These are phyloP conservation scores for Ephialtes manifestator DNA, from an alignment of 2,888 invertebrate genomes.

Conservation along the genomic window DNA sequence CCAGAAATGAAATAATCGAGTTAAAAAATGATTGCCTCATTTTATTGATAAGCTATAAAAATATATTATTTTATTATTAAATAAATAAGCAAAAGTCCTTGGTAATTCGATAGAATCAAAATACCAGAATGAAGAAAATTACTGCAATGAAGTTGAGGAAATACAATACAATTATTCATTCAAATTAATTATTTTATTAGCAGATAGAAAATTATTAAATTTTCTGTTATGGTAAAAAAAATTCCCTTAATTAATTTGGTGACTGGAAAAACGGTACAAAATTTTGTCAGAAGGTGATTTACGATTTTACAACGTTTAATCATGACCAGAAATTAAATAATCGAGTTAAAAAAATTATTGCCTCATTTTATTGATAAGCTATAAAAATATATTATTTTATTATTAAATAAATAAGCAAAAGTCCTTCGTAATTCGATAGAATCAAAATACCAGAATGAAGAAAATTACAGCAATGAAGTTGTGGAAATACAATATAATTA, in stretches of 20 bases:
- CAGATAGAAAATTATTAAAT: neutral
- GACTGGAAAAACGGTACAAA: no score
- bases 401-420: neutral
- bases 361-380: no score
- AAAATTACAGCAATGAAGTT: neutral
- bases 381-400: no score
- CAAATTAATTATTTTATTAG: neutral
- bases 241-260: no score
- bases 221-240: no score
- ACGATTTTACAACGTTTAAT: no score
- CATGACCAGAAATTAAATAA: neutral
- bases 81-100: neutral
- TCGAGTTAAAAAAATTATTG: neutral
- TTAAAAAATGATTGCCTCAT: neutral
- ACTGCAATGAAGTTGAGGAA: neutral
- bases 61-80: no score
- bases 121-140: neutral
- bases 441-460: neutral
- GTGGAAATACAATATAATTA: neutral
- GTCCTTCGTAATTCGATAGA: constrained; percentile 32
- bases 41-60: no score
- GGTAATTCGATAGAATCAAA: constrained; percentile 10
- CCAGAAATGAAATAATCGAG: neutral
- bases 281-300: no score
- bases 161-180: neutral